phyloP scores from a whole-genome alignment of 2,888 invertebrate genomes.

The Pediacus dermestoides region DNA sequence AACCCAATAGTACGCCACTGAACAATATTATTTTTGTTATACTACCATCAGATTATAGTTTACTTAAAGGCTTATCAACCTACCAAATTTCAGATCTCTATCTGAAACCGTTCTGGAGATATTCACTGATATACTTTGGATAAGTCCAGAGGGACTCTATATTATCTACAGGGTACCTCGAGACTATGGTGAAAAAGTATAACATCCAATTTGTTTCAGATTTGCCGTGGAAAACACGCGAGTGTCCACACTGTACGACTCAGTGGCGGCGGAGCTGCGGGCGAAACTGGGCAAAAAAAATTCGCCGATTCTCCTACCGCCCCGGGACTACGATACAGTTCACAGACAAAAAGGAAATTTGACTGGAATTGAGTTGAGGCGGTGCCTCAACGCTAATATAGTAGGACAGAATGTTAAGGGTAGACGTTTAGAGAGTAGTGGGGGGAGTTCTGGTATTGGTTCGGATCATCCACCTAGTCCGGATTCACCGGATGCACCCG shows the following conservation, averaged over 20 bases:
- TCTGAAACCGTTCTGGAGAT: too few relatives aligned
- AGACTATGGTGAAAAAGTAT: too few relatives aligned
- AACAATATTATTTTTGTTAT: too few relatives aligned
- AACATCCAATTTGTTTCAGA: conserved; percentile 33
- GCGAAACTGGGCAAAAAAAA: conserved; percentile 61
- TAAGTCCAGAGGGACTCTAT: too few relatives aligned
- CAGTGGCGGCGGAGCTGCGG: conserved; percentile 85
- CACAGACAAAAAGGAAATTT: conserved; percentile 74
- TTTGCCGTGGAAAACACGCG: conserved; percentile 48
- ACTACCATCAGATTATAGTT: too few relatives aligned
- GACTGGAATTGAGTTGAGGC: conserved; percentile 65
- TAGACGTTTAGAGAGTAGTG: conserved; percentile 48
- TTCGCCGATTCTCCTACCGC: conserved; percentile 80
- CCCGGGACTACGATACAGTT: conserved; percentile 91
- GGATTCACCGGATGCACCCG: conserved; percentile 52
- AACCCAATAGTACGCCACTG: too few relatives aligned
- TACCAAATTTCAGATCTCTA: too few relatives aligned
- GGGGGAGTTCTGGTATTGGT: conserved; percentile 85
- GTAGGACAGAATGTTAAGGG: conserved; percentile 53
- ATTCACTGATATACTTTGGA: too few relatives aligned
- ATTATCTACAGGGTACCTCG: too few relatives aligned
- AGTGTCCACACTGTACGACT: conserved; percentile 80
- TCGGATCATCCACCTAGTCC: conserved; percentile 86
- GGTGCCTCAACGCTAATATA: conserved; percentile 70
- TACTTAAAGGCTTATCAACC: too few relatives aligned